Percentiles rank a stretch among this genome's conserved stretches.
These are phyloP conservation scores for Megaleporinus macrocephalus DNA, from an alignment of 2,113 vertebrate genomes.

Conservation along the genomic window DNA sequence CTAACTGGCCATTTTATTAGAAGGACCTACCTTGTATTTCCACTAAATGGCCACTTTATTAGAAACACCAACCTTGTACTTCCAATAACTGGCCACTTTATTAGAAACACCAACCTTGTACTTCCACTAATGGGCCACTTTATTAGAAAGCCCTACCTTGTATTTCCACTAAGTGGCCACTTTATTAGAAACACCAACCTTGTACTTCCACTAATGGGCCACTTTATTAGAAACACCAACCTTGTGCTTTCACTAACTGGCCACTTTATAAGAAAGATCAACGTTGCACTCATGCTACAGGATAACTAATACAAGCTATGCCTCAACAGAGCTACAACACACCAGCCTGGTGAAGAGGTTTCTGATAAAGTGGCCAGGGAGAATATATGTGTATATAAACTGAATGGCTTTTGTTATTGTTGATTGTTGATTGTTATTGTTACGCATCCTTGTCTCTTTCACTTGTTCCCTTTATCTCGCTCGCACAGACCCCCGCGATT, in stretches of 20 bases:
- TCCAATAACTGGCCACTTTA: background rate
- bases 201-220: background rate
- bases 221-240: background rate
- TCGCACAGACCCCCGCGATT: background rate
- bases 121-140: background rate
- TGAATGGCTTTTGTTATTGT: background rate
- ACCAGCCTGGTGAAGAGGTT: background rate
- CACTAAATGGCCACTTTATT: background rate
- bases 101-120: background rate
- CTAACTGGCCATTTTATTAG: too few relatives aligned
- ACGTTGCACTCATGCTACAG: too few relatives aligned
- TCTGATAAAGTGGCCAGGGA: background rate
- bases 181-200: background rate
- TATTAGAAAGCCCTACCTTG: background rate
- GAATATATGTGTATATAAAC: too few relatives aligned
- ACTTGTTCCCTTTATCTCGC: background rate
- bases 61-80: background rate
- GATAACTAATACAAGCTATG: too few relatives aligned
- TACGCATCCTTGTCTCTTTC: background rate
- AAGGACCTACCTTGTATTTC: too few relatives aligned
- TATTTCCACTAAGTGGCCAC: background rate
- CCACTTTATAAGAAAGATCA: too few relatives aligned
- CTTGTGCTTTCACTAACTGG: too few relatives aligned
- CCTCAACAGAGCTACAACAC: background rate
- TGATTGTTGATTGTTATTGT: background rate